A percentile compares a stretch with the other conserved stretches of the same genome.
Conservation (phyloP, 2,113 vertebrate genomes). For the Lichenostomus cassidix region DNA sequence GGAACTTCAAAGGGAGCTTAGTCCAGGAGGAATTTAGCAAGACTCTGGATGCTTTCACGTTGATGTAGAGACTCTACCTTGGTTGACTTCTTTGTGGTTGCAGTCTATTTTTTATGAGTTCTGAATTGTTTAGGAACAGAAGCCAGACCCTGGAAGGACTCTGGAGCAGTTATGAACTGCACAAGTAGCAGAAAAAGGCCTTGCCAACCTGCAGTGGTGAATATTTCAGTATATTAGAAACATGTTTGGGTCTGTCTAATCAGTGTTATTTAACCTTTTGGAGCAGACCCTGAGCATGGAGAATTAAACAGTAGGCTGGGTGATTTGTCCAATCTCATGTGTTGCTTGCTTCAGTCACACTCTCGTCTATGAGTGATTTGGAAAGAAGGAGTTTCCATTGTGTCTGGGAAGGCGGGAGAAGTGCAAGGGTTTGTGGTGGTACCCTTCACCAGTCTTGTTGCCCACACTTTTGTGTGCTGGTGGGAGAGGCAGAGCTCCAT, state of each 20-base stretch:
- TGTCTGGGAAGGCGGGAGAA: neutral
- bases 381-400: neutral
- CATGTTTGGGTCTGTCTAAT: neutral
- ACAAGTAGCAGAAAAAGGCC: neutral
- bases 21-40: neutral
- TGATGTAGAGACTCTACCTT: neutral
- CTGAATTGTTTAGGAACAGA: constrained; percentile 2
- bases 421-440: neutral
- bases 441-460: neutral
- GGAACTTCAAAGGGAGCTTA: neutral
- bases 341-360: neutral
- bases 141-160: neutral
- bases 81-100: neutral
- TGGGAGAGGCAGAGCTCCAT: neutral
- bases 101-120: neutral
- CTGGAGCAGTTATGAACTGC: neutral
- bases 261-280: neutral
- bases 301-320: neutral
- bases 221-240: neutral
- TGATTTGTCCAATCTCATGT: neutral
- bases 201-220: neutral
- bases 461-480: rapidly evolving
- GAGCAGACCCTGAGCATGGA: neutral
- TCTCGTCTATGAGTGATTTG: neutral
- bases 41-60: neutral